Evolutionary conservation across 2,888 invertebrate species (phyloP).

Genomic region (Drosophila percnosoma): DNA sequence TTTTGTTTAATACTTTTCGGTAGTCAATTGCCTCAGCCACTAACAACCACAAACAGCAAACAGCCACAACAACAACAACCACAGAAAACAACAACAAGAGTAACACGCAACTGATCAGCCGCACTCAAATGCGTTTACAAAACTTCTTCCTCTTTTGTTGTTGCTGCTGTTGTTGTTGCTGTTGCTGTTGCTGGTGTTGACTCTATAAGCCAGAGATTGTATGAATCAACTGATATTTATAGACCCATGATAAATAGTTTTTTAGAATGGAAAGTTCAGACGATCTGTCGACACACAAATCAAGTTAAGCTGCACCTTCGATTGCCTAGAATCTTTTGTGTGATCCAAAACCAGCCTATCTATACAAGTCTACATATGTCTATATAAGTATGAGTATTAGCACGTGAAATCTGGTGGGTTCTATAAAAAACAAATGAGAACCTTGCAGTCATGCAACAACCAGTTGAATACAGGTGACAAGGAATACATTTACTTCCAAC

Average conservation of each 20-base stretch:
- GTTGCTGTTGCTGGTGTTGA: slow-evolving; percentile 23
- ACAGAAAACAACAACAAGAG: slow-evolving; percentile 13
- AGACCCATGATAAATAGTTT: slow-evolving; percentile 44
- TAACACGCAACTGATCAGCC: slow-evolving; percentile 33
- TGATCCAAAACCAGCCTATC: background rate
- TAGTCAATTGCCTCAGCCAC: slow-evolving; percentile 72
- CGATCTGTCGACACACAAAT: slow-evolving; percentile 40
- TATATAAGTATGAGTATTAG: background rate
- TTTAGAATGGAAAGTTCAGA: slow-evolving; percentile 67
- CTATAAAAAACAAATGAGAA: background rate
- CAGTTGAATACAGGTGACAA: background rate
- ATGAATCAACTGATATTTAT: slow-evolving; percentile 69
- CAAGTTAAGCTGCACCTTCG: background rate
- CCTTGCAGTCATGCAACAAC: background rate
- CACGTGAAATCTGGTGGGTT: background rate
- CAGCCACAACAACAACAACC: slow-evolving; percentile 9
- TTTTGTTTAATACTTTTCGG: slow-evolving; percentile 80
- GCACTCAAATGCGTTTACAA: slow-evolving; percentile 66
- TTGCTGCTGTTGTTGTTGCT: slow-evolving; percentile 17
- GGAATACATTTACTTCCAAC: background rate
- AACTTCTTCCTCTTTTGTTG: slow-evolving; percentile 35
- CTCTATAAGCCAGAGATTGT: slow-evolving; percentile 22
- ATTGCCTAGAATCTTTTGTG: background rate
- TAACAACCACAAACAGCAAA: slow-evolving; percentile 22
- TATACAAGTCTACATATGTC: background rate